phyloP scores from a whole-genome alignment of 1,140 invertebrate genomes.

The Aphis craccivora region DNA sequence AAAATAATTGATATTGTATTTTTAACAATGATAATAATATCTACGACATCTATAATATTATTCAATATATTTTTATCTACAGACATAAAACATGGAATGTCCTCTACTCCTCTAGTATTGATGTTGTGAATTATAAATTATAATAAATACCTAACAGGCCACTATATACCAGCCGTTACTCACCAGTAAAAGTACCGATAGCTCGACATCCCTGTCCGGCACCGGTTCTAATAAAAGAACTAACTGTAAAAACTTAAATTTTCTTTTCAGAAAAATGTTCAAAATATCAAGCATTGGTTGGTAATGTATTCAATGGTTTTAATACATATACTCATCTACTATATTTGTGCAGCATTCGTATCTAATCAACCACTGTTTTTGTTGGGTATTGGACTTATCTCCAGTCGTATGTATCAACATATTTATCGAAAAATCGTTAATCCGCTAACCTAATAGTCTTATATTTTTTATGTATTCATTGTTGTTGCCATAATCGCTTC shows the following conservation, averaged over 20 bases:
- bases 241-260: background rate
- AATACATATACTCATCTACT: background rate
- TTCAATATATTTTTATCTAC: too few relatives aligned
- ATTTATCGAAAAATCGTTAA: background rate
- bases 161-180: too few relatives aligned
- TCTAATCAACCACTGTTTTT: background rate
- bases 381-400: background rate
- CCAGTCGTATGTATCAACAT: background rate
- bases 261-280: background rate
- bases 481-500: background rate
- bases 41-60: too few relatives aligned
- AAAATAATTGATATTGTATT: too few relatives aligned
- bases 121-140: too few relatives aligned
- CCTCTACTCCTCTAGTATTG: too few relatives aligned
- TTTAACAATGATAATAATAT: too few relatives aligned
- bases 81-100: too few relatives aligned
- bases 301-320: background rate
- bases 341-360: background rate
- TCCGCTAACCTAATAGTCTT: background rate
- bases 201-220: too few relatives aligned
- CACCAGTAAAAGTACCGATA: too few relatives aligned
- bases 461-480: background rate
- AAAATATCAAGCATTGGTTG: constrained; percentile 7
- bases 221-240: too few relatives aligned
- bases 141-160: too few relatives aligned